Base-by-base conservation (phyloP, 1,140 invertebrate genomes). In the Solenopsis fugax region DNA sequence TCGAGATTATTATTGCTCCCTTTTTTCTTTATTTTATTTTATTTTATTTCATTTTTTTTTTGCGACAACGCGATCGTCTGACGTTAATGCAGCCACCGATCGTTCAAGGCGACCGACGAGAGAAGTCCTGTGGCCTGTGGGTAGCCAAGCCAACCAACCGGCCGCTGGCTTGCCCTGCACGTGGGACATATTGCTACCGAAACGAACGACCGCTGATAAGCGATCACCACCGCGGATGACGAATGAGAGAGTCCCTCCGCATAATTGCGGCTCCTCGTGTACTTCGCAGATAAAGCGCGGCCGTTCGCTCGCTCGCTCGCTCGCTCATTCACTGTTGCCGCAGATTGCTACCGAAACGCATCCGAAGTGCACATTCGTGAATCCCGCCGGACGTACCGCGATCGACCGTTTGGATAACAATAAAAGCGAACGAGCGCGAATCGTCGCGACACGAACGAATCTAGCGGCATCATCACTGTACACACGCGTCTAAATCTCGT, bases 81-180 rank as follows among this genome's bases (percentile, higher is more conserved):
- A 67, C 84, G 88, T 86, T 89, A 89, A 90, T 89, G 88, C 76
- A 87, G 52, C 67, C 54, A 87, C 48, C 62, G 78, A 88, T 77
- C 87, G 72, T n/a, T 10, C 73, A 29, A 48, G 41, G 37, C 71
- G 41, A 71, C 29, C 41, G 65, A 52, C 88, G 50, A 52, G 81
- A 41, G 81, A 41, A 72, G 56, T 85, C 58, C 56, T 41, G 80
- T 54, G 54, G n/a, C n/a, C n/a, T n/a, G n/a, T n/a, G n/a, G n/a
- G n/a, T n/a, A n/a, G n/a, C n/a, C n/a, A n/a, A n/a, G n/a, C n/a
- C 73, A 84, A 54, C 16, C 54, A 72, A 21, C 18, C 72, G 80
- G 64, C 29, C 29, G 73, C 58, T 41, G 56, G 75, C 18, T 54
- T 29, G 84, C 65, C 21, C 48, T n/a, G 86, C 48, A 60, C 86